Percentiles rank a stretch among this genome's conserved stretches.
Evolutionary conservation across 2,797 vertebrate genomes (phyloP).

Genomic region (Fistularia tabacaria): DNA sequence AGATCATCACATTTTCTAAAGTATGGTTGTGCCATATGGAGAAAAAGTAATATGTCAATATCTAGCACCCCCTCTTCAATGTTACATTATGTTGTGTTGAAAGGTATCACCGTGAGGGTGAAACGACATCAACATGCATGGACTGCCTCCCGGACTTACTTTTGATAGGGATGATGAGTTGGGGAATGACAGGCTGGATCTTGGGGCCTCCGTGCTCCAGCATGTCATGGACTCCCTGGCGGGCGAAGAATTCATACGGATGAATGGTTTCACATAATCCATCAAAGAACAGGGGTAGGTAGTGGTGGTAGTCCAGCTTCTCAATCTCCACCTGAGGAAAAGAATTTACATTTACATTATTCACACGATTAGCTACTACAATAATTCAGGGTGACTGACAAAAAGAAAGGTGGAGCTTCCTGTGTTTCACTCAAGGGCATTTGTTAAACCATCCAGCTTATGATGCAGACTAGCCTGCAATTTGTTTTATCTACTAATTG

Average conservation of each 20-base stretch:
- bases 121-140: background rate
- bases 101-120: too few species aligned
- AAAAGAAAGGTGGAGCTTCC: too few species aligned
- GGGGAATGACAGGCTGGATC: conserved; percentile 89
- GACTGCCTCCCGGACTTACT: conserved; percentile 75
- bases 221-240: conserved; percentile 90
- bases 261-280: conserved; percentile 87
- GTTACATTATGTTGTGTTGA: too few species aligned
- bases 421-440: too few species aligned
- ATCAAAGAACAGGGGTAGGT: conserved; percentile 89
- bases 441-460: too few species aligned
- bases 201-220: conserved; percentile 88
- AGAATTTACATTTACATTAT: conserved; percentile 19
- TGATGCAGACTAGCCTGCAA: too few species aligned
- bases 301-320: conserved; percentile 89
- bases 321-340: conserved; percentile 85
- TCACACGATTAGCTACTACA: background rate
- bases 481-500: too few species aligned
- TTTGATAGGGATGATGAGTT: conserved; percentile 92
- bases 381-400: too few species aligned
- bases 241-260: conserved; percentile 90
- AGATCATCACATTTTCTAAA: too few species aligned
- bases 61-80: too few species aligned
- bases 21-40: too few species aligned
- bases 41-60: too few species aligned